phyloP scores from a whole-genome alignment of 2,113 vertebrate species.

The Prionailurus viverrinus region DNA sequence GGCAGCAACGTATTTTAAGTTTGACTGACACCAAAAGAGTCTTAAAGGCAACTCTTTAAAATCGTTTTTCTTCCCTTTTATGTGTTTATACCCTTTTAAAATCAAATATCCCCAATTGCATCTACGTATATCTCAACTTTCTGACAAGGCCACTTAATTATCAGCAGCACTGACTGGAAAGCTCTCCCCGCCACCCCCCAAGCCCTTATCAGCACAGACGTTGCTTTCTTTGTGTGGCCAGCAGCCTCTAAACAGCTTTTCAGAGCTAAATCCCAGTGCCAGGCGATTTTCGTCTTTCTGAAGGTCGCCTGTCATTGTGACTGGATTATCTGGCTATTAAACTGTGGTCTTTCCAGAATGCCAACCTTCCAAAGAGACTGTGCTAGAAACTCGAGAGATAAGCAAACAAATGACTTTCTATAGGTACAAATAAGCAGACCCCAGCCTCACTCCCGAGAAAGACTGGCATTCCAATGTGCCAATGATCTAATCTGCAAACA shows the following conservation, averaged over 20 bases:
- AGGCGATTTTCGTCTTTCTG: conserved; percentile 45
- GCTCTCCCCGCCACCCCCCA: background rate
- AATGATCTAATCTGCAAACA: background rate
- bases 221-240: conserved; percentile 45
- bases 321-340: conserved; percentile 70
- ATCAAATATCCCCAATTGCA: conserved; percentile 56
- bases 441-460: background rate
- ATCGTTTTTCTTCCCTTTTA: conserved; percentile 47
- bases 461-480: background rate
- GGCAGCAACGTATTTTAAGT: background rate
- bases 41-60: conserved; percentile 16
- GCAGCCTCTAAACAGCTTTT: conserved; percentile 50
- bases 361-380: conserved; percentile 31
- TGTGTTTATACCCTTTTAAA: conserved; percentile 48
- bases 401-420: conserved; percentile 34
- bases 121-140: conserved; percentile 77
- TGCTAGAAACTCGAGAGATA: conserved; percentile 55
- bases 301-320: conserved; percentile 62
- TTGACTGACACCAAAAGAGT: conserved; percentile 69
- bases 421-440: background rate
- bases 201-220: conserved; percentile 51
- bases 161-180: conserved; percentile 28
- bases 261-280: conserved; percentile 34
- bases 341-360: conserved; percentile 4
- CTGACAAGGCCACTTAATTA: conserved; percentile 84